Evolutionary conservation across 2,888 invertebrate species (phyloP).

Genomic region (Agrotis segetum): DNA sequence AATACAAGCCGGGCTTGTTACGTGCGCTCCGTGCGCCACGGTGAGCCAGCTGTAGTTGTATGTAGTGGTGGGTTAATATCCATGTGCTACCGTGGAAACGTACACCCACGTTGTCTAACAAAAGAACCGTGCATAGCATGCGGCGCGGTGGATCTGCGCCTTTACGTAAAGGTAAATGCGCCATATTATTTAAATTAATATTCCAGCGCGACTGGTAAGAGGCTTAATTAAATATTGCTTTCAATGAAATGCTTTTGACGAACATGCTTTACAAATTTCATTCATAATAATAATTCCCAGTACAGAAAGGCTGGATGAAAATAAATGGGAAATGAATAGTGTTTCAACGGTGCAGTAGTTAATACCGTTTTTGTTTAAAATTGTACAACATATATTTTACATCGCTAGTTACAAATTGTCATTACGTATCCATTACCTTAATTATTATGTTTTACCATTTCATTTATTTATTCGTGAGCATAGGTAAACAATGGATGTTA

Average conservation of each 20-base stretch:
- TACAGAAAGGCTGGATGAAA: background rate
- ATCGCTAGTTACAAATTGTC: background rate
- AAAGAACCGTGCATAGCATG: too few relatives aligned
- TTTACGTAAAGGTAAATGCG: background rate
- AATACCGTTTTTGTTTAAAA: background rate
- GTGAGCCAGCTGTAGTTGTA: too few relatives aligned
- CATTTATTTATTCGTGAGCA: too few relatives aligned
- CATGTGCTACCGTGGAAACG: too few relatives aligned
- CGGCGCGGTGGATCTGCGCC: too few relatives aligned
- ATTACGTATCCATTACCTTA: too few relatives aligned
- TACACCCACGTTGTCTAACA: too few relatives aligned
- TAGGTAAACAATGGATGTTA: too few relatives aligned
- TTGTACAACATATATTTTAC: background rate
- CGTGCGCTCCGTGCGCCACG: too few relatives aligned
- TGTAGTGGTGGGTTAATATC: too few relatives aligned
- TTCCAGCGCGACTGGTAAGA: background rate
- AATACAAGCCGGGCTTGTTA: too few relatives aligned
- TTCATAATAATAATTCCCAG: background rate
- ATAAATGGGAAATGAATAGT: background rate
- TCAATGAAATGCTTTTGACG: background rate
- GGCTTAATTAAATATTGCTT: background rate
- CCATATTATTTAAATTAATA: background rate
- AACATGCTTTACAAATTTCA: background rate
- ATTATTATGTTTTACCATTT: too few relatives aligned
- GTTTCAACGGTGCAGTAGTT: background rate